phyloP scores from a whole-genome alignment of 2,113 vertebrate species.

The Boulengerochromis microlepis region DNA sequence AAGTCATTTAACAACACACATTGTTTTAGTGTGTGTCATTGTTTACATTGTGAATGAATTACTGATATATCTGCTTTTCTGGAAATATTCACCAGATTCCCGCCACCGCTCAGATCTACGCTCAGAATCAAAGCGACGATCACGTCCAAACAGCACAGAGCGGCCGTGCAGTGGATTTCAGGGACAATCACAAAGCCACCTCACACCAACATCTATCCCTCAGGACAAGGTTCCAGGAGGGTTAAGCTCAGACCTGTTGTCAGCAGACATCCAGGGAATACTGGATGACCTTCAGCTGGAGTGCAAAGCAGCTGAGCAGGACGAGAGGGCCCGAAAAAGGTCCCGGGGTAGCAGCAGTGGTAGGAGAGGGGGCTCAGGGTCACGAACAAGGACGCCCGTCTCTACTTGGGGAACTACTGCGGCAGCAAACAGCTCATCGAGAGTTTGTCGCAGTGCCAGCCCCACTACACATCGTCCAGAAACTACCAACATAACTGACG shows the following conservation, averaged over 20 bases:
- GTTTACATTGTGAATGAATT: neutral
- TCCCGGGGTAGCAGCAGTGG: neutral
- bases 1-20: neutral
- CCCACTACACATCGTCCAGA: constrained; percentile 75
- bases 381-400: constrained; percentile 40
- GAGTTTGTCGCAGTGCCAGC: constrained; percentile 74
- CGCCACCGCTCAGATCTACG: constrained; percentile 69
- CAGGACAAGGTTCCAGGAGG: neutral
- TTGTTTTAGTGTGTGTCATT: neutral
- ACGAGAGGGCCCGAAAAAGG: constrained; percentile 49
- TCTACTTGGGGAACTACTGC: constrained; percentile 27
- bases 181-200: constrained; percentile 43
- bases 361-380: constrained; percentile 52
- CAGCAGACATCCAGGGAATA: constrained; percentile 85
- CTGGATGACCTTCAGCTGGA: constrained; percentile 89
- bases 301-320: constrained; percentile 25
- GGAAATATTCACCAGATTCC: constrained; percentile 25
- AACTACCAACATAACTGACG: constrained; percentile 40
- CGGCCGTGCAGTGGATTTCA: constrained; percentile 1
- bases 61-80: neutral
- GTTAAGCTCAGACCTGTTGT: constrained; percentile 76
- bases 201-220: neutral
- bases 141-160: constrained; percentile 64
- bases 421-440: neutral
- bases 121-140: constrained; percentile 55